phyloP scores from a whole-genome alignment of 2,113 vertebrate species.

The Phoxinus phoxinus region DNA sequence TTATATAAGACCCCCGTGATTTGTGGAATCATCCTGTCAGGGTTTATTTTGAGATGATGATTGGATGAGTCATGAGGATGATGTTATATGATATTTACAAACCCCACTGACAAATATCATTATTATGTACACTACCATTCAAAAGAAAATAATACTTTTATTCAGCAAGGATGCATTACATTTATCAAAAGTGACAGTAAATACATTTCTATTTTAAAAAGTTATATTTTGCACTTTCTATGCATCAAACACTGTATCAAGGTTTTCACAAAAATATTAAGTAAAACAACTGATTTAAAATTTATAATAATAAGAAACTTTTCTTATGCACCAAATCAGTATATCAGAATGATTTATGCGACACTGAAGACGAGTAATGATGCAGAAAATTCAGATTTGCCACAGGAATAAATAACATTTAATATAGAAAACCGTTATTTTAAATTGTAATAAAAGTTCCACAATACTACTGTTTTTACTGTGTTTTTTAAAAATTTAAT shows the following conservation, averaged over 20 bases:
- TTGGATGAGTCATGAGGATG: not conserved
- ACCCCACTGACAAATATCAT: too few species aligned
- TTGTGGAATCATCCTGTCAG: not conserved
- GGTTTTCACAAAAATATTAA: not conserved
- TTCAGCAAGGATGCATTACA: not conserved
- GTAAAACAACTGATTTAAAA: not conserved
- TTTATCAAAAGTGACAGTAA: not conserved
- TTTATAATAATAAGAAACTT: not conserved
- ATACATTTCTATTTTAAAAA: not conserved
- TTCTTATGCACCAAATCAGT: not conserved
- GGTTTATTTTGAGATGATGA: not conserved
- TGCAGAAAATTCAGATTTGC: not conserved
- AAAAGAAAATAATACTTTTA: not conserved
- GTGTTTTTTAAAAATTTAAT: not conserved
- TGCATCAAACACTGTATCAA: not conserved
- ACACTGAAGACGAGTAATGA: too few species aligned
- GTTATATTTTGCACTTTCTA: not conserved
- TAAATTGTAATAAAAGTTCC: not conserved
- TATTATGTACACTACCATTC: too few species aligned
- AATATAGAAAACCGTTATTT: not conserved
- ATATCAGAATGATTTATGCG: not conserved
- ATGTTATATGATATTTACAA: too few species aligned
- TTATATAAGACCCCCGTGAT: not conserved
- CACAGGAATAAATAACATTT: not conserved
- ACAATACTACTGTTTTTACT: not conserved